Evolutionary conservation across 1,140 invertebrate genomes (phyloP), one percentile per base, ranked within the genome.

Genomic region (Listronotus bonariensis): DNA sequence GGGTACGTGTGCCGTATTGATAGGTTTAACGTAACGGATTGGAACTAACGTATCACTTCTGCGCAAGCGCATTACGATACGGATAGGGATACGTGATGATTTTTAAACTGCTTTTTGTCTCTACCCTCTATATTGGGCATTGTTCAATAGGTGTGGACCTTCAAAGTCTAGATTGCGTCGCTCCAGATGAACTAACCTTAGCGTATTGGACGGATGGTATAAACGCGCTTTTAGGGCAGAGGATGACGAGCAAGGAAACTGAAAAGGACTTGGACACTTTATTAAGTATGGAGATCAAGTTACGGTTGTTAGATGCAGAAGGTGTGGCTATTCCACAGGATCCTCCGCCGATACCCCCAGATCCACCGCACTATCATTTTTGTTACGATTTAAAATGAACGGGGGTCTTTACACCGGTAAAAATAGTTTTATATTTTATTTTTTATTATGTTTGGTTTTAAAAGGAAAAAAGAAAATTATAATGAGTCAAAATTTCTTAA

Each of bases 181-280:
- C 95, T 18, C 89, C 92, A 0, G 92, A 95, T 81, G 93, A 97
- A 73, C 85, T 89, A 71, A 86, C 89, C 17, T 96, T 92, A 78
- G 89, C 95, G 77, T 95, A 96, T 79, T 98, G 96, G 96, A 94
- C 91, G 1, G 96, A 99, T 82, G 96, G 95, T 14, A 90, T 98
- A 26, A 96, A 97, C 82, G 91, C 93, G 31, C 81, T 98, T 53
- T 81, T 97, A 9, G 89, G 91, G 15, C 90, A 91, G 74, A 86
- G 88, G 78, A 98, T 99, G 95, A 84, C 82, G 0, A 98, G 95
- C 75, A 90, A 92, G 76, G 89, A 94, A 74, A 91, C 89, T 62
- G 88, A 91, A 68, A 89, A 90, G 77, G 96, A 99, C 81, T 82
- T 97, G 68, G 93, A 97, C 73, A 94, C 90, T 34, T 82, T 99